These are phyloP conservation scores for Scaptomyza reducta DNA, from an alignment of 2,888 invertebrate species.

Conservation along the genomic window DNA sequence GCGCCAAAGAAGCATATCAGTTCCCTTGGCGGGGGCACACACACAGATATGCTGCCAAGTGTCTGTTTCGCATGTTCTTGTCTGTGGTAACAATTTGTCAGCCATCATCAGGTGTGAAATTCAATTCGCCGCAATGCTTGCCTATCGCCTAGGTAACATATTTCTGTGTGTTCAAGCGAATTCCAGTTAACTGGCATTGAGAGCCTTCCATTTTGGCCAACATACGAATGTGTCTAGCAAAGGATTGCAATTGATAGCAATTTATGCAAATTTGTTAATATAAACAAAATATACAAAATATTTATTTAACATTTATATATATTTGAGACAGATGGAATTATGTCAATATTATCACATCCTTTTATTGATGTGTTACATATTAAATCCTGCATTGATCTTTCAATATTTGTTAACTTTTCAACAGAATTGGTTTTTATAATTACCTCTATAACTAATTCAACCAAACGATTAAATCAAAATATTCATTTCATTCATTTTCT, in stretches of 20 bases:
- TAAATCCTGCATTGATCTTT: background rate
- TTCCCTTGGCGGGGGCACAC: conserved; percentile 1
- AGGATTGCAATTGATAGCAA: background rate
- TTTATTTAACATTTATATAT: no score
- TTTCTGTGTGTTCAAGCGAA: conserved; percentile 1
- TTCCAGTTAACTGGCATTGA: conserved; percentile 10
- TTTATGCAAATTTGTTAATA: background rate
- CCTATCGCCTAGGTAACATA: conserved; percentile 79
- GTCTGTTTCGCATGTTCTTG: conserved; percentile 12
- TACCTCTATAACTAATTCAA: background rate
- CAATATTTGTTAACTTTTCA: background rate
- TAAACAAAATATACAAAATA: background rate
- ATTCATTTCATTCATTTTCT: background rate
- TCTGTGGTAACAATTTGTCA: conserved; percentile 22
- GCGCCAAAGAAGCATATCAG: conserved; percentile 14
- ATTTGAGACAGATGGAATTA: no score
- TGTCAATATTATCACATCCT: no score
- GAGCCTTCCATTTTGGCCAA: background rate
- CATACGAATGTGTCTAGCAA: background rate
- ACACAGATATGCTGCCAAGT: conserved; percentile 6
- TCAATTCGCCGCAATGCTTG: conserved; percentile 82
- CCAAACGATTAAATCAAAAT: background rate
- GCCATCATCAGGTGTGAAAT: conserved; percentile 80
- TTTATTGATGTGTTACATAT: background rate
- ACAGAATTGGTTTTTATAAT: background rate